These are phyloP conservation scores for Sebastes steindachneri DNA, from an alignment of 2,797 vertebrate species.

Conservation along the genomic window DNA sequence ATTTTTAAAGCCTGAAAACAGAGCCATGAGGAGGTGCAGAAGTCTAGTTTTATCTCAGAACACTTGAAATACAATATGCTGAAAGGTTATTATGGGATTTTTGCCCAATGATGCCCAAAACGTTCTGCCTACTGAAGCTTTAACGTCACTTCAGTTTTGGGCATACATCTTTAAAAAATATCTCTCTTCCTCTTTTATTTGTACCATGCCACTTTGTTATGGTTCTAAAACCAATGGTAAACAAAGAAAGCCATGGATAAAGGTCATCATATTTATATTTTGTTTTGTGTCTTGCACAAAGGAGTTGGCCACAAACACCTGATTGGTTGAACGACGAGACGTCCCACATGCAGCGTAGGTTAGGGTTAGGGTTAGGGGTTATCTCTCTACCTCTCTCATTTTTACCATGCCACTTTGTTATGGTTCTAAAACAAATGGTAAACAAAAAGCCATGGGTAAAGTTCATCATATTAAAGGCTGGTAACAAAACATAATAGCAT, in stretches of 20 bases:
- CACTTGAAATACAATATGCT: too few relatives aligned
- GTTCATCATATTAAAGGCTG: slow-evolving; percentile 6
- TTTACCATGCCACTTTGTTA: not conserved
- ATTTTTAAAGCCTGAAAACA: too few relatives aligned
- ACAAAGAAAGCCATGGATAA: not conserved
- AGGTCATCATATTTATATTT: not conserved
- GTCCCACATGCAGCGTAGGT: not conserved
- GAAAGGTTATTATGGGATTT: too few relatives aligned
- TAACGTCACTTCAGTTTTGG: not conserved
- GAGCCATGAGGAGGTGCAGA: too few relatives aligned
- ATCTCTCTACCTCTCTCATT: slow-evolving; percentile 7
- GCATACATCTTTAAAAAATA: not conserved
- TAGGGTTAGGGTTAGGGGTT: too few relatives aligned
- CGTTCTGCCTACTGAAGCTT: too few relatives aligned
- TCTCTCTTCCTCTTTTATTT: slow-evolving; percentile 14
- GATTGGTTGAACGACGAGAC: slow-evolving; percentile 65
- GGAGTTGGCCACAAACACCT: slow-evolving; percentile 36
- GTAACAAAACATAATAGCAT: slow-evolving; percentile 29
- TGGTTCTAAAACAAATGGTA: not conserved
- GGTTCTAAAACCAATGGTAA: not conserved
- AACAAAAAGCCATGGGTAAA: not conserved
- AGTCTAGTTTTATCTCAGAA: too few relatives aligned
- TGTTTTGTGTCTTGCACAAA: slow-evolving; percentile 50
- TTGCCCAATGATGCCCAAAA: too few relatives aligned
- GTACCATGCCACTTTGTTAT: not conserved